Conservation (phyloP, 2,113 vertebrate genomes). For the Rallus limicola region DNA sequence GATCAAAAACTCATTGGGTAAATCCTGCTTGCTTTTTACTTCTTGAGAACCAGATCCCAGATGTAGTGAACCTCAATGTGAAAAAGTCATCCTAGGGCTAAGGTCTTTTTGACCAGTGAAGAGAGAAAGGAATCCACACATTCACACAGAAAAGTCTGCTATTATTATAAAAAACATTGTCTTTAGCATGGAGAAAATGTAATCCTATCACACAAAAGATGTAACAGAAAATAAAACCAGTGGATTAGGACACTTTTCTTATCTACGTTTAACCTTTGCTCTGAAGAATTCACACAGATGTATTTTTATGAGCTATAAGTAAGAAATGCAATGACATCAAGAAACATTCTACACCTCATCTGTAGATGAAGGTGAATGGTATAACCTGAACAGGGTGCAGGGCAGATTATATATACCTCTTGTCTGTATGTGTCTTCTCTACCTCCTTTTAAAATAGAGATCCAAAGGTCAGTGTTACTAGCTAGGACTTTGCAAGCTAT, state of each 20-base stretch:
- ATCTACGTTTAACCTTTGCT: background rate
- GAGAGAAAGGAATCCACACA: background rate
- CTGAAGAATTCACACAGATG: background rate
- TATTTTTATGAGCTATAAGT: background rate
- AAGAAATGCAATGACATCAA: background rate
- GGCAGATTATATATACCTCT: background rate
- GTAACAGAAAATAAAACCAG: background rate
- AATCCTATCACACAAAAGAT: background rate
- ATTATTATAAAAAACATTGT: background rate
- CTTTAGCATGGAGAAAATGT: background rate
- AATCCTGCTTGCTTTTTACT: background rate
- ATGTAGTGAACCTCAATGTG: background rate
- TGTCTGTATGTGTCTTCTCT: background rate
- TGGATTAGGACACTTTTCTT: background rate
- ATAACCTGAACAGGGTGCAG: background rate
- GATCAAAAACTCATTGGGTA: background rate
- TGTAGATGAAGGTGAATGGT: background rate
- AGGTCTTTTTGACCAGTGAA: background rate
- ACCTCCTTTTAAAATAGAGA: background rate
- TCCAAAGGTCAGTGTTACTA: background rate
- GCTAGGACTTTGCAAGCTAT: background rate
- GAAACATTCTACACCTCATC: background rate
- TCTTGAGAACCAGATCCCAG: background rate
- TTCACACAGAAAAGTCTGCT: background rate
- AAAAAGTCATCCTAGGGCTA: background rate